Percentiles rank a stretch among this genome's conserved stretches.
Evolutionary conservation across 2,888 invertebrate species (phyloP).

Genomic region (Carcina quercana): DNA sequence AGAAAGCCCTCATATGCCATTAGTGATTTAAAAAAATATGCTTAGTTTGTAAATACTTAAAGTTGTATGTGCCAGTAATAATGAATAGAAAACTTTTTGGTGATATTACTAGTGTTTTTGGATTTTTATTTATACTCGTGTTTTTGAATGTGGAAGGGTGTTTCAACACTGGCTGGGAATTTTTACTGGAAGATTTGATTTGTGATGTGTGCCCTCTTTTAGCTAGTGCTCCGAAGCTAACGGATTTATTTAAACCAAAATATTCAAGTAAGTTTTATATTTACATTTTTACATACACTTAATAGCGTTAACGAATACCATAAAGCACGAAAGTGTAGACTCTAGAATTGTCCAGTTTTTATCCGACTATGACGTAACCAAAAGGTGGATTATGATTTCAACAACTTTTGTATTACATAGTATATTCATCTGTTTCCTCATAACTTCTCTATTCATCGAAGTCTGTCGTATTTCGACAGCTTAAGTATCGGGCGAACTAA

Average conservation of each 20-base stretch:
- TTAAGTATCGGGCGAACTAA: too few relatives aligned
- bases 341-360: too few relatives aligned
- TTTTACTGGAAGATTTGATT: slow-evolving; percentile 42
- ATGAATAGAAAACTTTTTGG: slow-evolving; percentile 25
- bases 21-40: slow-evolving; percentile 3
- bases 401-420: too few relatives aligned
- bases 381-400: too few relatives aligned
- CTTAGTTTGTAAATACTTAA: slow-evolving; percentile 6
- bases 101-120: slow-evolving; percentile 25
- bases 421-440: too few relatives aligned
- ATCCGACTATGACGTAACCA: too few relatives aligned
- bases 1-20: background rate
- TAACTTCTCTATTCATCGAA: too few relatives aligned
- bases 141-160: slow-evolving; percentile 35
- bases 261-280: slow-evolving; percentile 34
- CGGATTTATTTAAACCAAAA: slow-evolving; percentile 37
- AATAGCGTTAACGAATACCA: too few relatives aligned
- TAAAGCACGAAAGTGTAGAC: too few relatives aligned
- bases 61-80: slow-evolving; percentile 23
- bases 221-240: slow-evolving; percentile 33
- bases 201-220: slow-evolving; percentile 45
- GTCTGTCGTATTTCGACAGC: too few relatives aligned
- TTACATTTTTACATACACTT: too few relatives aligned
- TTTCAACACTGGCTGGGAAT: slow-evolving; percentile 47
- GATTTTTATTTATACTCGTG: slow-evolving; percentile 20